Percentiles rank a stretch among this genome's conserved stretches.
These are phyloP conservation scores for Hirudinaria manillensis DNA, from an alignment of 2,888 invertebrate species.

Conservation along the genomic window DNA sequence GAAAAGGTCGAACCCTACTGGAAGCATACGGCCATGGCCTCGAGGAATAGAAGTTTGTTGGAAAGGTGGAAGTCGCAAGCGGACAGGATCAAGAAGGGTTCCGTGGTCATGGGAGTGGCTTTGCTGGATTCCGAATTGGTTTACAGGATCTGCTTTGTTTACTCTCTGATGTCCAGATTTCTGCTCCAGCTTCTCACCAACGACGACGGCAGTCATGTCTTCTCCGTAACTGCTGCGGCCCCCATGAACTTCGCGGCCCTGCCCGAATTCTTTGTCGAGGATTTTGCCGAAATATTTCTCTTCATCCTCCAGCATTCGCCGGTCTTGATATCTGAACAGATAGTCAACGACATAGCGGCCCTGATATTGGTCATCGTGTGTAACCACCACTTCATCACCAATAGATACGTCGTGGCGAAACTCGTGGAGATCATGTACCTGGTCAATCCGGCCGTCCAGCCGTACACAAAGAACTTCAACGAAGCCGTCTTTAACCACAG, in stretches of 20 bases:
- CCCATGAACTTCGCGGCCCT: constrained; percentile 52
- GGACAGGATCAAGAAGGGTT: constrained; percentile 22
- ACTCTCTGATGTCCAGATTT: neutral
- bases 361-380: constrained; percentile 85
- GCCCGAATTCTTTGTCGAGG: constrained; percentile 94
- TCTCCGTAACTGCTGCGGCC: constrained; percentile 11
- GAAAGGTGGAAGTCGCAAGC: constrained; percentile 78
- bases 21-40: constrained; percentile 45
- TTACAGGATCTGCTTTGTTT: neutral
- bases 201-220: neutral
- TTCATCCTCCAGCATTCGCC: constrained; percentile 73
- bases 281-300: constrained; percentile 88
- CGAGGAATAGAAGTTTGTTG: constrained; percentile 72
- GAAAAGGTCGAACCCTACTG: constrained; percentile 59
- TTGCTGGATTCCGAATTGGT: neutral
- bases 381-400: constrained; percentile 81
- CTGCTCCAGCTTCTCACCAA: constrained; percentile 22
- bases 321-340: constrained; percentile 43
- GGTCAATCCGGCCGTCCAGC: constrained; percentile 58
- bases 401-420: constrained; percentile 94
- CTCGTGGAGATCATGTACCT: constrained; percentile 74
- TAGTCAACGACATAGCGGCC: constrained; percentile 63
- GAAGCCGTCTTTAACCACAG: constrained; percentile 80
- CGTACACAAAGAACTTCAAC: constrained; percentile 58
- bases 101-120: neutral